A percentile compares a stretch with the other conserved stretches of the same genome.
Conservation (phyloP, 2,888 invertebrate genomes). For the Lottia scabra region DNA sequence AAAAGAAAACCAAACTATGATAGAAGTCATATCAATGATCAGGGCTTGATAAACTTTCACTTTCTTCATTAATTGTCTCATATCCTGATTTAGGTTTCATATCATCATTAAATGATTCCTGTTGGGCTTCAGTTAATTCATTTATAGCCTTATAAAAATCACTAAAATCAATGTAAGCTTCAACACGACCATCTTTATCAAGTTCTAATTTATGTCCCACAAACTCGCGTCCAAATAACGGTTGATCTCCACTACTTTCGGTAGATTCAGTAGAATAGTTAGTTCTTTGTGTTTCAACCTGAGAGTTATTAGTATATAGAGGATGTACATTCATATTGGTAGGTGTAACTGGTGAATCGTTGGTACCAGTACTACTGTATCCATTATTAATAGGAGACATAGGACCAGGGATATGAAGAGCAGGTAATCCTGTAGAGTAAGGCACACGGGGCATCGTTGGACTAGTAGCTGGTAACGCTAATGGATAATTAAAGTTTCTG, state of each 20-base stretch:
- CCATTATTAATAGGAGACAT: constrained; percentile 1
- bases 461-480: constrained; percentile 75
- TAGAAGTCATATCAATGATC: constrained; percentile 23
- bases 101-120: constrained; percentile 54
- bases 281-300: constrained; percentile 24
- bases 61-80: constrained; percentile 62
- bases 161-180: constrained; percentile 86
- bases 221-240: constrained; percentile 41
- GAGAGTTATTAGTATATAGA: not conserved
- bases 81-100: constrained; percentile 60
- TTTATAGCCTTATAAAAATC: constrained; percentile 72
- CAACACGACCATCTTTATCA: constrained; percentile 79
- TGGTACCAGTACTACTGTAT: constrained; percentile 20
- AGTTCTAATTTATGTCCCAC: constrained; percentile 67
- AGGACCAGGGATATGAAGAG: constrained; percentile 23
- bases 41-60: constrained; percentile 33
- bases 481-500: constrained; percentile 85
- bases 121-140: constrained; percentile 58
- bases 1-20: too few species aligned
- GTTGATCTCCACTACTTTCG: constrained; percentile 58
- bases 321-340: constrained; percentile 16
- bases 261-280: constrained; percentile 58
- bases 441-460: constrained; percentile 44
- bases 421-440: constrained; percentile 29
- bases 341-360: constrained; percentile 33